A percentile compares a stretch with the other conserved stretches of the same genome.
phyloP scores from a whole-genome alignment of 2,113 vertebrate species.

The Alligator sinensis region DNA sequence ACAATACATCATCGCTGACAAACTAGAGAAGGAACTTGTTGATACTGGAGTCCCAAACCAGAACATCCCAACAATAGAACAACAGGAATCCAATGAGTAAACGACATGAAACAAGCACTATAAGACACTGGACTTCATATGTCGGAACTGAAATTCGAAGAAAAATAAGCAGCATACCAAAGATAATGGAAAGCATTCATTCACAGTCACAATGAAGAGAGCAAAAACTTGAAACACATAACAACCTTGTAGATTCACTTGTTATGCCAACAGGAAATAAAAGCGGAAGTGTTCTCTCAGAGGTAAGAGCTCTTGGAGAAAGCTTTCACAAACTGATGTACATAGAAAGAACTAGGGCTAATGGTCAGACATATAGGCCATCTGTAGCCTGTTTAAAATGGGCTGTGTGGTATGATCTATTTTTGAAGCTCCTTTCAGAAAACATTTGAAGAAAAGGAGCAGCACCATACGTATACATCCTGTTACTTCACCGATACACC shows the following conservation, averaged over 20 bases:
- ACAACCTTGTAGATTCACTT: not conserved
- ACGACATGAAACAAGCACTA: not conserved
- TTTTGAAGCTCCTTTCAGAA: not conserved
- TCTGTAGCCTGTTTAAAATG: not conserved
- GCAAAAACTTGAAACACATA: not conserved
- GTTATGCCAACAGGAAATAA: not conserved
- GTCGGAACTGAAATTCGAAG: not conserved
- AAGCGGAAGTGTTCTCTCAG: not conserved
- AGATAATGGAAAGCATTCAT: not conserved
- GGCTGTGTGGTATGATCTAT: not conserved
- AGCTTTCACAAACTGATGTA: not conserved
- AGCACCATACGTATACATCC: not conserved
- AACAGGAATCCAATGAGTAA: not conserved
- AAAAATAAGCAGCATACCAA: accelerated
- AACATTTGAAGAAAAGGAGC: not conserved
- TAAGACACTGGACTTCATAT: not conserved
- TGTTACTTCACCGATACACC: not conserved
- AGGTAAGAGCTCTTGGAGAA: not conserved
- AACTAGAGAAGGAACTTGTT: constrained; percentile 6
- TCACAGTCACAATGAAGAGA: accelerated
- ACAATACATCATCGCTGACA: not conserved
- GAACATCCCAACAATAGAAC: not conserved
- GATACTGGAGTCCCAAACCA: not conserved
- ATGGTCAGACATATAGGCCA: not conserved
- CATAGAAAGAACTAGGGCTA: not conserved